These are phyloP conservation scores for Hydrotaea diabolus DNA, from an alignment of 2,888 invertebrate genomes.

Conservation along the genomic window DNA sequence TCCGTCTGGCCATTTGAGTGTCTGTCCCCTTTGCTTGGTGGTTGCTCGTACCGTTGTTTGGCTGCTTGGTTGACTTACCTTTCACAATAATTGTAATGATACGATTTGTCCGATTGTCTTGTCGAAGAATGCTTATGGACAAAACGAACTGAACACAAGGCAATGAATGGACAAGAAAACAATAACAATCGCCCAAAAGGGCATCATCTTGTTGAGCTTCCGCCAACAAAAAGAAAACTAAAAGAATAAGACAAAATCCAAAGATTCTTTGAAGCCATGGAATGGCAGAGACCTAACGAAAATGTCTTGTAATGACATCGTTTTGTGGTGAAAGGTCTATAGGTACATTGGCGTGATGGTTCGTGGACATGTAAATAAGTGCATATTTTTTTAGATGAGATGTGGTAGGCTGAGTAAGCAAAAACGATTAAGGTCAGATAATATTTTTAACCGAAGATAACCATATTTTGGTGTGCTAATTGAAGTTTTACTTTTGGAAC, in stretches of 20 bases:
- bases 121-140: constrained; percentile 12
- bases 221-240: neutral
- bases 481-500: no score
- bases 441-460: no score
- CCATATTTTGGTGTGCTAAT: no score
- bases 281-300: constrained; percentile 1
- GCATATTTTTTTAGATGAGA: no score
- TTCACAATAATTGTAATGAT: constrained; percentile 41
- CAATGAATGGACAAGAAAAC: neutral
- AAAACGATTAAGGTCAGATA: no score
- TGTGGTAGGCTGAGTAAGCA: no score
- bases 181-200: constrained; percentile 22
- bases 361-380: no score
- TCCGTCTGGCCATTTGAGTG: neutral
- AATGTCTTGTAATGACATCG: constrained; percentile 28
- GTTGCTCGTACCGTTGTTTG: neutral
- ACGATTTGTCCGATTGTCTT: constrained; percentile 18
- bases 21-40: constrained; percentile 3
- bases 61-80: constrained; percentile 18
- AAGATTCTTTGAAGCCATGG: neutral
- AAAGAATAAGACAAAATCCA: constrained; percentile 11
- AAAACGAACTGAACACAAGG: neutral
- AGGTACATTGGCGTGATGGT: constrained; percentile 2
- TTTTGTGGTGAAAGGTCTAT: neutral
- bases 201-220: constrained; percentile 39